Percentiles rank a stretch among this genome's conserved stretches.
Evolutionary conservation across 2,888 invertebrate genomes (phyloP).

Genomic region (Glaucopsyche alexis): DNA sequence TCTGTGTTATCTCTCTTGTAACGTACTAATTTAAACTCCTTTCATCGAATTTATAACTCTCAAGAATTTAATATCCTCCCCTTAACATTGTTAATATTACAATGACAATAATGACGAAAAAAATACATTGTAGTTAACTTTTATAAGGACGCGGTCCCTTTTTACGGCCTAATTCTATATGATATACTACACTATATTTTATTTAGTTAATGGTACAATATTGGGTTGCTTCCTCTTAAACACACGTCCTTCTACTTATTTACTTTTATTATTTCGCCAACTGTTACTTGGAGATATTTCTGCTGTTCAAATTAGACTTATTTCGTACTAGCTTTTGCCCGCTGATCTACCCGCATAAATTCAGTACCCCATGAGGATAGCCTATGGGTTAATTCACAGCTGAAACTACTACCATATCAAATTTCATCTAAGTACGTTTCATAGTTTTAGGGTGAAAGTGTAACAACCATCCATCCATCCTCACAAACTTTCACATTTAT

Average conservation of each 20-base stretch:
- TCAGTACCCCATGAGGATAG: too few species aligned
- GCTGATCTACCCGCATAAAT: too few species aligned
- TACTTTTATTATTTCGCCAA: slow-evolving; percentile 21
- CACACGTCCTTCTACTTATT: not conserved
- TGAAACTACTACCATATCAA: too few species aligned
- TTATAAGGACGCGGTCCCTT: slow-evolving; percentile 3
- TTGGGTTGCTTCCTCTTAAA: not conserved
- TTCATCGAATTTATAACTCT: not conserved
- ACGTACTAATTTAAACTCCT: not conserved
- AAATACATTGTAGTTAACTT: not conserved
- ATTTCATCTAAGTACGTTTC: too few species aligned
- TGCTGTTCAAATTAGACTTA: not conserved
- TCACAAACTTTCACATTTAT: too few species aligned
- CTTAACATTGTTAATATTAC: slow-evolving; percentile 14
- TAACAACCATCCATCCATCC: too few species aligned
- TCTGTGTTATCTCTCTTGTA: not conserved
- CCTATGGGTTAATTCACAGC: too few species aligned
- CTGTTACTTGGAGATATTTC: not conserved
- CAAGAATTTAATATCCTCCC: slow-evolving; percentile 5
- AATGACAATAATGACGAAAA: slow-evolving; percentile 6
- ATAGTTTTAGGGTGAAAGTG: too few species aligned
- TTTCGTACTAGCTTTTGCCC: not conserved
- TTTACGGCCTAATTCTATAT: slow-evolving; percentile 9
- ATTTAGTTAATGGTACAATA: not conserved
- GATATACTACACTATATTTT: slow-evolving; percentile 8